Percentiles rank a stretch among this genome's conserved stretches.
phyloP scores from a whole-genome alignment of 2,113 vertebrate genomes.

The Calonectris borealis region DNA sequence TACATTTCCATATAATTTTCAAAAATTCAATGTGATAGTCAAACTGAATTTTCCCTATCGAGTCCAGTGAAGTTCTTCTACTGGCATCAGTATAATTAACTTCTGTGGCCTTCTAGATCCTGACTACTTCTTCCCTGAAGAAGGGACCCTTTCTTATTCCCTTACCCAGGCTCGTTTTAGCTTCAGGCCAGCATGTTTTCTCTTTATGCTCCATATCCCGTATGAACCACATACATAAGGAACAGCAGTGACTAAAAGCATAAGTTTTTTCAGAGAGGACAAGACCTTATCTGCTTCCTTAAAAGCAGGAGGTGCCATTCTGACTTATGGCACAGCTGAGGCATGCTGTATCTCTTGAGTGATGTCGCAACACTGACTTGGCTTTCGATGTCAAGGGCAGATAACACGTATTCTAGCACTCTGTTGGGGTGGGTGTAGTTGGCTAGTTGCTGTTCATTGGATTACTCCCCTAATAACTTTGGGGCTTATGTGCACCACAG shows the following conservation, averaged over 20 bases:
- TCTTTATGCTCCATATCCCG: neutral
- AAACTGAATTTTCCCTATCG: neutral
- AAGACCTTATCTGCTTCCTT: neutral
- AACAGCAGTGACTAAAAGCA: neutral
- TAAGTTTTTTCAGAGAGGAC: neutral
- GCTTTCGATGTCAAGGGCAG: neutral
- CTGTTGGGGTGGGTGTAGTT: neutral
- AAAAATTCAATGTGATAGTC: neutral
- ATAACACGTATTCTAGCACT: neutral
- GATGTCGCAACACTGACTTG: neutral
- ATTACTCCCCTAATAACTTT: neutral
- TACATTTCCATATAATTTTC: neutral
- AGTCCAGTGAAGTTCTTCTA: neutral
- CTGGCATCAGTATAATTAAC: neutral
- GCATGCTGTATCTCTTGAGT: neutral
- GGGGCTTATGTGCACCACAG: neutral
- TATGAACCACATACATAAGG: neutral
- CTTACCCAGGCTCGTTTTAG: neutral
- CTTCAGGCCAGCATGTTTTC: neutral
- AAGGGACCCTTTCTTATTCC: neutral
- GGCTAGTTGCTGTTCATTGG: fast-evolving
- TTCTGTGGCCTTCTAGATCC: neutral
- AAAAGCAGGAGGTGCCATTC: neutral
- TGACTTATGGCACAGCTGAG: neutral
- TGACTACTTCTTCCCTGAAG: neutral